Conservation (phyloP, 2,888 invertebrate species). For the Melikaiella ostensackeni region DNA sequence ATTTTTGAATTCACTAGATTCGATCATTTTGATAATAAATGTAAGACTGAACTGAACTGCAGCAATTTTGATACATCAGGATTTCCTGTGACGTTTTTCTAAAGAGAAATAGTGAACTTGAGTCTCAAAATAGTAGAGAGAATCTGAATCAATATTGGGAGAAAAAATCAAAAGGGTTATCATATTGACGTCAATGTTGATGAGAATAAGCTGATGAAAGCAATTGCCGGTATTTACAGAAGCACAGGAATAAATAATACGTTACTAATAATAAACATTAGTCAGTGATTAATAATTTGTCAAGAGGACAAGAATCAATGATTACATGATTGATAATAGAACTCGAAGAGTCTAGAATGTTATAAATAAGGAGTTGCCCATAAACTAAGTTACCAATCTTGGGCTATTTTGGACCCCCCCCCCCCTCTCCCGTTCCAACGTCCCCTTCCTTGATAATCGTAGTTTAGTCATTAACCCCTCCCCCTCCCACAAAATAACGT, state of each 20-base stretch:
- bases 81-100: too few species aligned
- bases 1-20: too few species aligned
- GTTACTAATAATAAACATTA: neutral
- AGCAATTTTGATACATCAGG: too few species aligned
- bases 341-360: neutral
- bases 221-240: neutral
- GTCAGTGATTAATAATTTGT: neutral
- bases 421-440: too few species aligned
- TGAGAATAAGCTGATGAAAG: constrained; percentile 7
- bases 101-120: neutral
- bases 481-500: too few species aligned
- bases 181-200: neutral
- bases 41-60: too few species aligned
- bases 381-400: too few species aligned
- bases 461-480: too few species aligned
- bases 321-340: neutral
- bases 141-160: neutral
- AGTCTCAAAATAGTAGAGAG: neutral
- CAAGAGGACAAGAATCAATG: neutral
- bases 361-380: too few species aligned
- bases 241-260: neutral
- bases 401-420: too few species aligned
- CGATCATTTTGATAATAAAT: too few species aligned
- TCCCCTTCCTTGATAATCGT: too few species aligned
- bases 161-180: neutral